These are phyloP conservation scores for Gadopsis bispinosus DNA, from an alignment of 2,797 vertebrate genomes.

Conservation along the genomic window DNA sequence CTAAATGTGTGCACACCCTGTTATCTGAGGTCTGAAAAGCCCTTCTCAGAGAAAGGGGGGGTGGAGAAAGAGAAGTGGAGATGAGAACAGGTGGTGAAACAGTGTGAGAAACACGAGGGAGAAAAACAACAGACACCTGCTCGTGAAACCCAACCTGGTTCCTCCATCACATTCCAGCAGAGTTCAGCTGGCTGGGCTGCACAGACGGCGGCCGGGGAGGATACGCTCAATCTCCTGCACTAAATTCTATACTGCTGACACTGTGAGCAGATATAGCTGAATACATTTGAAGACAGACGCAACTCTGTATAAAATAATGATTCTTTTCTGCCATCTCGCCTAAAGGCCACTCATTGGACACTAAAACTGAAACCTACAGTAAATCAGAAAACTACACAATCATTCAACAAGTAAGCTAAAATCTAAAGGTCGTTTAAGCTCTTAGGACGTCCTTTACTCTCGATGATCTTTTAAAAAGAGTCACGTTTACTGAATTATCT, in stretches of 20 bases:
- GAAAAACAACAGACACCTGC: conserved; percentile 85
- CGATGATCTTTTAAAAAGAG: too few relatives aligned
- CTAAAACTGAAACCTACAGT: not conserved
- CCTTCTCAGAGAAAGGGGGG: not conserved
- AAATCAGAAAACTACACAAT: not conserved
- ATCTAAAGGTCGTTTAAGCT: too few relatives aligned
- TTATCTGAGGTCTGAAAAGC: conserved; percentile 29
- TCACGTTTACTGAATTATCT: too few relatives aligned
- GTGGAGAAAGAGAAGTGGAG: conserved; percentile 23
- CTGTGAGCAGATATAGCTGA: conserved; percentile 10
- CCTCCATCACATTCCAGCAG: conserved; percentile 84
- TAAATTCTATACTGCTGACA: conserved; percentile 26
- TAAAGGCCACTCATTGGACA: too few relatives aligned
- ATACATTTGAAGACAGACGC: not conserved
- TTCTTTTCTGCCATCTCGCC: too few relatives aligned
- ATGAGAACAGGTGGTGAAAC: conserved; percentile 77
- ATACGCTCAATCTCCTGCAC: conserved; percentile 35
- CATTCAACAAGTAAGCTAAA: not conserved
- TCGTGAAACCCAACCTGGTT: conserved; percentile 89
- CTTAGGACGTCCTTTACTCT: too few relatives aligned
- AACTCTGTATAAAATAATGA: not conserved
- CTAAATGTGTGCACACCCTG: conserved; percentile 20
- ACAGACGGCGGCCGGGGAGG: conserved; percentile 58
- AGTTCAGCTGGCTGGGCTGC: conserved; percentile 53
- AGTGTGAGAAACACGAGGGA: conserved; percentile 76